Evolutionary conservation across 35 echinoderm and acorn worm genomes (phyloP).

Genomic region (Stichopus chloronotus): DNA sequence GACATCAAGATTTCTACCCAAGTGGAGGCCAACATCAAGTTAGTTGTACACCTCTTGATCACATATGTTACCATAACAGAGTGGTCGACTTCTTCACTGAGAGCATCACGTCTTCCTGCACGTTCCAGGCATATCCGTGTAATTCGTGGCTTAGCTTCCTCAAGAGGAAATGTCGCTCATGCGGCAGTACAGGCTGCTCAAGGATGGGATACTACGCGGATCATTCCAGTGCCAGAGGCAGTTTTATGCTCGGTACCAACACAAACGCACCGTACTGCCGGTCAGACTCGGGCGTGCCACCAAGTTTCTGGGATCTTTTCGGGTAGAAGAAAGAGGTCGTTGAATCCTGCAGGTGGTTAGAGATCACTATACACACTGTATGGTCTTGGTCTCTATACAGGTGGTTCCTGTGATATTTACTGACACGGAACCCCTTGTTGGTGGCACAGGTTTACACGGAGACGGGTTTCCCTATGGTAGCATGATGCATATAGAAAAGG

Average conservation of each 20-base stretch:
- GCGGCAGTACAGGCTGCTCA: slow-evolving; percentile 5
- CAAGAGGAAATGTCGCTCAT: background rate
- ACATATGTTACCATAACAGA: slow-evolving; percentile 15
- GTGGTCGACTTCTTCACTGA: slow-evolving; percentile 21
- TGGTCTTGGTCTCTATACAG: too few species aligned
- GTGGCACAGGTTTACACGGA: too few species aligned
- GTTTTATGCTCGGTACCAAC: slow-evolving; percentile 41
- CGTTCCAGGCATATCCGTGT: slow-evolving; percentile 38
- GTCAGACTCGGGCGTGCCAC: background rate
- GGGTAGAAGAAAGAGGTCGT: background rate
- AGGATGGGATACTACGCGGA: slow-evolving; percentile 47
- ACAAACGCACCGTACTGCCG: slow-evolving; percentile 32
- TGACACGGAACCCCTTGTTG: too few species aligned
- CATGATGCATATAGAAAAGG: too few species aligned
- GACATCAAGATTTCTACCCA: slow-evolving; percentile 53
- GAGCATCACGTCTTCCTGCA: slow-evolving; percentile 21
- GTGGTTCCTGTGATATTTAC: too few species aligned
- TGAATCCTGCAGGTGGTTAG: background rate
- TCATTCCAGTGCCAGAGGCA: background rate
- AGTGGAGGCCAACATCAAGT: slow-evolving; percentile 27
- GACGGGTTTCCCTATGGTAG: too few species aligned
- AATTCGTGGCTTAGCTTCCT: slow-evolving; percentile 29
- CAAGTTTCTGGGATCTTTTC: background rate
- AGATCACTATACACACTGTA: background rate
- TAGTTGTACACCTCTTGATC: background rate